phyloP scores from a whole-genome alignment of 2,888 invertebrate species.

The Dione vanillae region DNA sequence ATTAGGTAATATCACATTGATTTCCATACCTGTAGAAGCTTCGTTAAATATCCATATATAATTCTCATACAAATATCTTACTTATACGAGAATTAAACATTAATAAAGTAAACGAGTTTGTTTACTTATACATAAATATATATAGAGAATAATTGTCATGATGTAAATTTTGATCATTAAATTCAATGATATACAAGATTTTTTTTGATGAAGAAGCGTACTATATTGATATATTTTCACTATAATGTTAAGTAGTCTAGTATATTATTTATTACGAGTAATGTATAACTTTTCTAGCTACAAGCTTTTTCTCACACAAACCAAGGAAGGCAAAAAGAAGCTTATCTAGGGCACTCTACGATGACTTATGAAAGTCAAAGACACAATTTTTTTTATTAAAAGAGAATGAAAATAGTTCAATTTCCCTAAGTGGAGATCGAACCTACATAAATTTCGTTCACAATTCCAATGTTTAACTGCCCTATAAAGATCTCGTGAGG shows the following conservation, averaged over 20 bases:
- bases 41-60: constrained; percentile 1
- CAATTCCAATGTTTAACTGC: no score
- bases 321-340: no score
- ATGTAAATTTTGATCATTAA: background rate
- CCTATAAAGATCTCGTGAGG: no score
- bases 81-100: background rate
- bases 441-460: no score
- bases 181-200: background rate
- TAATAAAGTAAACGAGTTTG: background rate
- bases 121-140: background rate
- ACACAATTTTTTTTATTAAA: no score
- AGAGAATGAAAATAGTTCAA: no score
- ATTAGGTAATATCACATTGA: constrained; percentile 23
- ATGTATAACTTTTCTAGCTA: background rate
- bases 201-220: background rate
- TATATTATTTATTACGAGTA: background rate
- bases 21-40: constrained; percentile 24
- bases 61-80: background rate
- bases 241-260: background rate
- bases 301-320: no score
- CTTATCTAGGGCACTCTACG: no score
- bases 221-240: background rate
- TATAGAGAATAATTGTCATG: no score
- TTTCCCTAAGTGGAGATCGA: no score
- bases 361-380: no score